These are phyloP conservation scores for Cichlasoma orientale DNA, from an alignment of 2,797 vertebrate genomes.

Conservation along the genomic window DNA sequence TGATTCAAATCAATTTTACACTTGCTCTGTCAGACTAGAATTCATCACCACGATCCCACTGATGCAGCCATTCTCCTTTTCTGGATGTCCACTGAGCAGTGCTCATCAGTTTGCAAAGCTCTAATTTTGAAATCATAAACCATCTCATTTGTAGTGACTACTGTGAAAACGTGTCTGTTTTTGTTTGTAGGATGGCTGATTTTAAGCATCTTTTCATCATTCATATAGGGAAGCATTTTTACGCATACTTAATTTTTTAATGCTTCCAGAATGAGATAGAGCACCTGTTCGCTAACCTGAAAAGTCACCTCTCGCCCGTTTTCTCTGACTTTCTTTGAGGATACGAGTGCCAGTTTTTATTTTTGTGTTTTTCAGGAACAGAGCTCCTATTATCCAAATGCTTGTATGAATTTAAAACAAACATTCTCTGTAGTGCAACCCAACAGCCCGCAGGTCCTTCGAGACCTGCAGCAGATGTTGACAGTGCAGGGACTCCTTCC, in stretches of 20 bases:
- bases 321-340: background rate
- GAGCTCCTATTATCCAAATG: slow-evolving; percentile 32
- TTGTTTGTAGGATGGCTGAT: background rate
- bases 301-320: slow-evolving; percentile 22
- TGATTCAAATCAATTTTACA: background rate
- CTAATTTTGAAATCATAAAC: background rate
- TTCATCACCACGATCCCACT: background rate
- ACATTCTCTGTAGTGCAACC: slow-evolving; percentile 7
- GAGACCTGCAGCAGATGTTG: slow-evolving; percentile 61
- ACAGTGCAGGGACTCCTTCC: slow-evolving; percentile 22
- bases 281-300: slow-evolving; percentile 51
- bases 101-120: background rate
- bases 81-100: background rate
- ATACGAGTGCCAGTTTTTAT: background rate
- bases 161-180: background rate
- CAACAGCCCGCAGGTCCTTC: slow-evolving; percentile 24
- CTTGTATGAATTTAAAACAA: slow-evolving; percentile 27
- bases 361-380: slow-evolving; percentile 25
- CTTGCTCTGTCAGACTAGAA: background rate
- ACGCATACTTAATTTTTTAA: slow-evolving; percentile 55
- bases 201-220: slow-evolving; percentile 15
- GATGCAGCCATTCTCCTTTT: background rate
- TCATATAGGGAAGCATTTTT: slow-evolving; percentile 27
- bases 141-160: background rate
- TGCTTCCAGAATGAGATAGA: slow-evolving; percentile 24